Base-by-base conservation (phyloP, 2,113 vertebrate genomes). In the Nansenia antarctica region DNA sequence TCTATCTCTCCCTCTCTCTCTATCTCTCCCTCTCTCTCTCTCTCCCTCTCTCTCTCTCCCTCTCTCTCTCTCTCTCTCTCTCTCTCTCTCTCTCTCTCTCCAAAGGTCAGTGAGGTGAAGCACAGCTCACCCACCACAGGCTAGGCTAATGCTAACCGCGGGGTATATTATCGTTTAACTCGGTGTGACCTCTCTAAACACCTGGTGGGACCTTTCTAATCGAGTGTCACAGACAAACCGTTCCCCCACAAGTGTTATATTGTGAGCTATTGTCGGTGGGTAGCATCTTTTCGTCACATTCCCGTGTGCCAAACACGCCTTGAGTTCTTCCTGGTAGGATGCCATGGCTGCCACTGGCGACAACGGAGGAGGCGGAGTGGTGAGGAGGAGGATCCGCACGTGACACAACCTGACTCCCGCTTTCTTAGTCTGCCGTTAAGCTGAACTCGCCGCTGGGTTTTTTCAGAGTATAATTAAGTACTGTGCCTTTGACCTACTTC, bases 71-170 rank as follows among this genome's bases (percentile, higher is more conserved):
- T n/a, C n/a, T n/a, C n/a, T n/a, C n/a, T n/a, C n/a, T n/a, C n/a
- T n/a, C n/a, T n/a, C n/a, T n/a, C n/a, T n/a, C n/a, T n/a, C n/a
- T n/a, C n/a, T n/a, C n/a, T 55, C 63, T 29, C 74, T 74, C 73
- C 67, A 55, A 64, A 67, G 74, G 76, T 70, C 32, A 3, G 70
- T 79, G 76, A 82, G 80, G 72, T 81, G 76, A 72, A 77, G 76
- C 26, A 61, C 67, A 53, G 39, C 63, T 31, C 59, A 70, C 27
- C n/a, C 20, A 7, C 72, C n/a, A 49, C 6, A 30, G 67, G 55
- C 68, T 30, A n/a, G 67, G 39, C 76, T 80, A 70, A 71, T 67
- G 76, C 72, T 79, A 55, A 49, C 79, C 73, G 76, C 76, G 45
- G 71, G 35, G 75, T 87, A 80, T 82, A 79, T 78, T 72, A 82